These are phyloP conservation scores for Chloebia gouldiae DNA, from an alignment of 2,113 vertebrate genomes.

Conservation along the genomic window DNA sequence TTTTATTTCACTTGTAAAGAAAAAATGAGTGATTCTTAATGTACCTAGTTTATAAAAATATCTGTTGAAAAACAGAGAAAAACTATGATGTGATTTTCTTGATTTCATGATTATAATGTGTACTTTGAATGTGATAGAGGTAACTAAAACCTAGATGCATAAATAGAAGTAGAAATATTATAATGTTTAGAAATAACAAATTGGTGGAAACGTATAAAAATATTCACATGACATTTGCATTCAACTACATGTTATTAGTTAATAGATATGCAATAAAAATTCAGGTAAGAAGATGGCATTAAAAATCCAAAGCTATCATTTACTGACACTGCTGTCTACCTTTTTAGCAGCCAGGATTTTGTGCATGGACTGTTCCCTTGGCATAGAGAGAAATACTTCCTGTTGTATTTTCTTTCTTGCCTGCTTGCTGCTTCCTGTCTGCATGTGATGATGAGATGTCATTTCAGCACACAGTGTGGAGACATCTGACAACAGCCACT, in stretches of 20 bases:
- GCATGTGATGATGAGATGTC: constrained; percentile 29
- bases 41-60: background rate
- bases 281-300: background rate
- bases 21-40: background rate
- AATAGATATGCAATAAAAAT: background rate
- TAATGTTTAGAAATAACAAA: background rate
- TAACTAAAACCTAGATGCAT: background rate
- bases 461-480: background rate
- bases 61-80: background rate
- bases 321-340: background rate
- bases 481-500: constrained; percentile 45
- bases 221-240: background rate
- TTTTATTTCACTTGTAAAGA: background rate
- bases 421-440: constrained; percentile 50
- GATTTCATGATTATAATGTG: too few species aligned
- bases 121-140: background rate
- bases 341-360: constrained; percentile 21
- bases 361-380: constrained; percentile 1
- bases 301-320: background rate
- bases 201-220: background rate
- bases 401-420: constrained; percentile 41
- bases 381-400: constrained; percentile 23
- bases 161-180: background rate
- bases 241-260: background rate
- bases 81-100: background rate